Percentiles rank a stretch among this genome's conserved stretches.
Conservation (phyloP, 2,888 invertebrate genomes). For the Caenorhabditis zanzibari region DNA sequence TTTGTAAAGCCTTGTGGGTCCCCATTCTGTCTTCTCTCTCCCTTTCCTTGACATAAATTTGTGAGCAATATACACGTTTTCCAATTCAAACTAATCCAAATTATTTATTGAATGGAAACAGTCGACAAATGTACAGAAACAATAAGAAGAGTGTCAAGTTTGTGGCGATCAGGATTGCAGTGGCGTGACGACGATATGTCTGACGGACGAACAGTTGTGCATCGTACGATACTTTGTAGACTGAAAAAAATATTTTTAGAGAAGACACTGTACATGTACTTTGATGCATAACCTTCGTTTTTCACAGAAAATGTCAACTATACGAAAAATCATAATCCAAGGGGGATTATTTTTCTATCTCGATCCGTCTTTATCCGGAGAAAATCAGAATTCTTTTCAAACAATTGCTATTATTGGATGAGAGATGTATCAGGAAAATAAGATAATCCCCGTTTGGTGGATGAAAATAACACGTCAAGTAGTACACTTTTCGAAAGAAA, state of each 20-base stretch:
- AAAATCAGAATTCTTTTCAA: conserved; percentile 9
- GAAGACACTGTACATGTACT: neutral
- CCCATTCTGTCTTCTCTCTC: conserved; percentile 10
- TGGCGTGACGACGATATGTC: conserved; percentile 58
- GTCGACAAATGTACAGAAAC: conserved; percentile 63
- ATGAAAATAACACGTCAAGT: conserved; percentile 3
- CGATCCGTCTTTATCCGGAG: neutral
- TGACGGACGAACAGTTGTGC: conserved; percentile 65
- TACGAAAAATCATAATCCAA: conserved; percentile 16
- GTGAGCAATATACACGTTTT: conserved; percentile 26
- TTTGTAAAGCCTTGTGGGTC: conserved; percentile 29
- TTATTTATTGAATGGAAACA: conserved; percentile 67
- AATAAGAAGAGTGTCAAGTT: conserved; percentile 64
- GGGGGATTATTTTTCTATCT: neutral
- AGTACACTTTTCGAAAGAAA: neutral
- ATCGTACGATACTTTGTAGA: conserved; percentile 66
- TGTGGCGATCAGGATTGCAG: conserved; percentile 57
- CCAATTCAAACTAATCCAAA: neutral
- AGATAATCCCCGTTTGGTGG: conserved; percentile 8
- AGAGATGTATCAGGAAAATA: conserved; percentile 6
- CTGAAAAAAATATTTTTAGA: conserved; percentile 59
- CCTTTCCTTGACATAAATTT: conserved; percentile 33
- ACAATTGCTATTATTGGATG: conserved; percentile 26
- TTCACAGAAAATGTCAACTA: conserved; percentile 4
- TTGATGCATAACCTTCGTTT: neutral